Conservation (phyloP, 2,888 invertebrate species). For the Junonia oenone region DNA sequence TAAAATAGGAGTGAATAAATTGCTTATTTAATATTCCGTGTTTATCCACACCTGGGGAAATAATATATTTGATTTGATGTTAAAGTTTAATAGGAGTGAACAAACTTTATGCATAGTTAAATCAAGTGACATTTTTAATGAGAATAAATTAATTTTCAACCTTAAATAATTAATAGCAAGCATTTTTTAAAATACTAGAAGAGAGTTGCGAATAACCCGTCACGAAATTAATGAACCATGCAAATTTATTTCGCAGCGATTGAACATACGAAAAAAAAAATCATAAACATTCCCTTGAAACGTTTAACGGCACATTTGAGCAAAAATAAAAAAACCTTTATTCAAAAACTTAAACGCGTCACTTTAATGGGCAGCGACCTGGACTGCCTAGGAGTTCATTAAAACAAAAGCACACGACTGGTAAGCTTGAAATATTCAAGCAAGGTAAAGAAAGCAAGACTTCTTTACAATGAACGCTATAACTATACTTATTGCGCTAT, state of each 20-base stretch:
- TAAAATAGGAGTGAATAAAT: too few species aligned
- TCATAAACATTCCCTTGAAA: neutral
- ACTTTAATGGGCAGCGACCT: slow-evolving; percentile 2
- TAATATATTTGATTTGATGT: too few species aligned
- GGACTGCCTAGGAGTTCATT: slow-evolving; percentile 1
- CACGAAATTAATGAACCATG: neutral
- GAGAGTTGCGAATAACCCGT: too few species aligned
- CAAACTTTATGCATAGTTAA: too few species aligned
- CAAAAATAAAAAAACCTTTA: neutral
- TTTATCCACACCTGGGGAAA: too few species aligned
- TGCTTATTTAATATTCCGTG: too few species aligned
- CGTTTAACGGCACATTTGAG: neutral
- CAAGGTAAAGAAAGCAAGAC: slow-evolving; percentile 4
- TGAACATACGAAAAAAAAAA: neutral
- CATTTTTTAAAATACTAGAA: too few species aligned
- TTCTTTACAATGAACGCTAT: neutral
- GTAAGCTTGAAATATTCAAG: slow-evolving; percentile 16
- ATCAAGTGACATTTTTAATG: too few species aligned
- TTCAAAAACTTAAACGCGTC: slow-evolving; percentile 1
- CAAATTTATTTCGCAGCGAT: neutral
- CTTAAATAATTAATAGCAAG: too few species aligned
- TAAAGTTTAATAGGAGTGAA: too few species aligned
- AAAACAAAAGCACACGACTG: slow-evolving; percentile 12
- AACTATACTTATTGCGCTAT: neutral
- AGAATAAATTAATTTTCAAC: too few species aligned